Conservation (phyloP, 2,113 vertebrate genomes). For the Myrmophylax atrothorax region DNA sequence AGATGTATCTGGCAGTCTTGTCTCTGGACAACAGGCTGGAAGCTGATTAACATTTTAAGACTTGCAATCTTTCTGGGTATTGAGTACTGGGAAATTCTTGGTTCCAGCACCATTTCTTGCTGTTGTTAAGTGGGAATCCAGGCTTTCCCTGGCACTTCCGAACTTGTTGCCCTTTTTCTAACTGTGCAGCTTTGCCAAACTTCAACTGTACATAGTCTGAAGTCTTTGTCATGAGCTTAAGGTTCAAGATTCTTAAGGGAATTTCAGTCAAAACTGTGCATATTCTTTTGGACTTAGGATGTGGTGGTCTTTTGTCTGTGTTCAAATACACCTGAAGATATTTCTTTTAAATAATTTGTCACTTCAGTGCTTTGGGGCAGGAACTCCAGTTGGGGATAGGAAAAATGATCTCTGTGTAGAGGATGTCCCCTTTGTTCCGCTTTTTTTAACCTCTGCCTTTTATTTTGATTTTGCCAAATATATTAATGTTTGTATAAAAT, state of each 20-base stretch:
- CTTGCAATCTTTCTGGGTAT: not conserved
- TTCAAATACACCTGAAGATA: not conserved
- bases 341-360: not conserved
- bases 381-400: not conserved
- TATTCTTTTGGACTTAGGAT: not conserved
- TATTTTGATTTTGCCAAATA: conserved; percentile 18
- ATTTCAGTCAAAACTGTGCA: not conserved
- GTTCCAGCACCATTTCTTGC: not conserved
- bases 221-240: not conserved
- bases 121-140: not conserved
- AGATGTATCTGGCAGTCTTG: not conserved
- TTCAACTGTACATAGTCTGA: not conserved
- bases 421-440: not conserved
- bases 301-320: not conserved
- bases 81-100: not conserved
- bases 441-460: not conserved
- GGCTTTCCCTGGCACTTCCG: not conserved
- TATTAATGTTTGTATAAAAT: not conserved
- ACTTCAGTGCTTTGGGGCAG: not conserved
- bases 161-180: not conserved
- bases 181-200: not conserved
- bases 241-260: not conserved
- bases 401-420: not conserved
- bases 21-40: not conserved
- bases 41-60: not conserved